Evolutionary conservation across 1,140 invertebrate genomes (phyloP).

Genomic region (Stratiolaelaps scimitus): DNA sequence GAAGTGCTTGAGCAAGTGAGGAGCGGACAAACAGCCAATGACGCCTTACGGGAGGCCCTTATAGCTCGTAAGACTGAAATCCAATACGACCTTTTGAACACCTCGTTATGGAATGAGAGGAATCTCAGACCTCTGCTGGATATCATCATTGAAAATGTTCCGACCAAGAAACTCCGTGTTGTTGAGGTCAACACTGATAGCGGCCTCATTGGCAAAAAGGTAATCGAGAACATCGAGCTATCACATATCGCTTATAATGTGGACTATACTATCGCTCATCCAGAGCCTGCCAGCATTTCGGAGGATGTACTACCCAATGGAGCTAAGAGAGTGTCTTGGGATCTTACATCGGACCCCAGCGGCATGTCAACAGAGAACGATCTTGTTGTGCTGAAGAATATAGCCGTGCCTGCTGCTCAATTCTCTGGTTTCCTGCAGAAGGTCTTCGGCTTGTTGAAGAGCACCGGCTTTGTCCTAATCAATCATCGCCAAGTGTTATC

Average conservation of each 20-base stretch:
- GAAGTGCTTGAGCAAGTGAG: not conserved
- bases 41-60: not conserved
- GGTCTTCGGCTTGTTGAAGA: conserved; percentile 46
- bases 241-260: not conserved
- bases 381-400: not conserved
- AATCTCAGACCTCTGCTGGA: not conserved
- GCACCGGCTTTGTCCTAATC: conserved; percentile 59
- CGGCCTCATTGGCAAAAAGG: not conserved
- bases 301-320: conserved; percentile 65
- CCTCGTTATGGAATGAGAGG: not conserved
- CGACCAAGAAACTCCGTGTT: not conserved
- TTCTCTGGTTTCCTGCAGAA: not conserved
- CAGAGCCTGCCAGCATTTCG: conserved; percentile 44
- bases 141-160: not conserved
- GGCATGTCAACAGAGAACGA: not conserved
- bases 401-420: not conserved
- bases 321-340: conserved; percentile 54
- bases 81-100: not conserved
- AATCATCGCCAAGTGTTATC: conserved; percentile 53
- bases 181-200: not conserved
- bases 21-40: not conserved
- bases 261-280: not conserved
- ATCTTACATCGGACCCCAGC: conserved; percentile 48
- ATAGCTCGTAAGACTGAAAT: conserved; percentile 1
- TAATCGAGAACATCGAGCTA: not conserved